Conservation (phyloP, 1,140 invertebrate species). For the Drosophila parvula region DNA sequence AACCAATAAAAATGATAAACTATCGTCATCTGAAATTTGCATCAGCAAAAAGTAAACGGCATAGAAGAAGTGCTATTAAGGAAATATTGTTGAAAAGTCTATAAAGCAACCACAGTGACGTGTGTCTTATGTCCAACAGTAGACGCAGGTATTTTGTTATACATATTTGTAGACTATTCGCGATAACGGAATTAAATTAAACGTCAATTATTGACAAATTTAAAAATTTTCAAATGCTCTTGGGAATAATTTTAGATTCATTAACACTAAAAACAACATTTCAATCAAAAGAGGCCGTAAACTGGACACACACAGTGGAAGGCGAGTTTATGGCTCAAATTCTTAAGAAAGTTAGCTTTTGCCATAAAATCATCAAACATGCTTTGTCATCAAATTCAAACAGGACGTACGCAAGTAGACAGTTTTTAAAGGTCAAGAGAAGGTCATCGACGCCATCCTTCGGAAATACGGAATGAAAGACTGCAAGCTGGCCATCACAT, state of each 20-base stretch:
- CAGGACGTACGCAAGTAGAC: neutral
- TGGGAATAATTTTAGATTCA: too few species aligned
- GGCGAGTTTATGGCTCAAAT: too few species aligned
- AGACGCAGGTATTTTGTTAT: too few species aligned
- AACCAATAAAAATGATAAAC: neutral
- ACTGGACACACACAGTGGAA: too few species aligned
- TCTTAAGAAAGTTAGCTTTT: constrained; percentile 39
- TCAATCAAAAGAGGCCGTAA: too few species aligned
- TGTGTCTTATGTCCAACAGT: too few species aligned
- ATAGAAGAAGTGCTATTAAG: neutral
- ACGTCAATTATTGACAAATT: too few species aligned
- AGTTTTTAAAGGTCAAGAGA: constrained; percentile 3
- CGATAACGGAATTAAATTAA: too few species aligned
- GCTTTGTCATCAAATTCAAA: neutral
- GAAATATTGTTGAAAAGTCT: neutral
- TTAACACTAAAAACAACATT: too few species aligned
- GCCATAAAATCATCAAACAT: constrained; percentile 17
- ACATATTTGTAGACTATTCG: too few species aligned
- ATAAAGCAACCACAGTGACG: neutral
- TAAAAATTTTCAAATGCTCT: too few species aligned
- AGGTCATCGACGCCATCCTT: constrained; percentile 11
- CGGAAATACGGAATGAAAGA: constrained; percentile 32
- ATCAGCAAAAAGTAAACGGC: neutral
- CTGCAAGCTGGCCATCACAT: constrained; percentile 14
- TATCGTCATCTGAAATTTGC: neutral